These are phyloP conservation scores for Poeciliopsis occidentalis DNA, from an alignment of 2,113 vertebrate genomes.

Conservation along the genomic window DNA sequence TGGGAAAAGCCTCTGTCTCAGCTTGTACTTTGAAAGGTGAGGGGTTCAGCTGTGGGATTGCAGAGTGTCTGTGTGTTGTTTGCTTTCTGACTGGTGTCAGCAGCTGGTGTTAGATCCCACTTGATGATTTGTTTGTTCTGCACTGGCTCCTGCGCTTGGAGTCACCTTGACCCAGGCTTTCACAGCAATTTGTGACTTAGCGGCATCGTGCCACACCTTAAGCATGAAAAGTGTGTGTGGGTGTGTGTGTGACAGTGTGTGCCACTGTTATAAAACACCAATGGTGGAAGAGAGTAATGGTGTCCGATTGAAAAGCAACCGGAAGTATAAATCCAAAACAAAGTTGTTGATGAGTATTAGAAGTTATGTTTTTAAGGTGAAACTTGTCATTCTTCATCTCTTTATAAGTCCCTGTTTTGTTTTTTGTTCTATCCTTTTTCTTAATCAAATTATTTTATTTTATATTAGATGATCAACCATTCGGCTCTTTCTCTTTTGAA, in stretches of 20 bases:
- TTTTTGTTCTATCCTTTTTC: not conserved
- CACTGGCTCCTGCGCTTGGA: constrained; percentile 24
- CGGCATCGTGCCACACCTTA: constrained; percentile 56
- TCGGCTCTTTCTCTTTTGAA: not conserved
- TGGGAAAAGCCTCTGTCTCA: constrained; percentile 3
- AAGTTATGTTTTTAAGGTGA: constrained; percentile 11
- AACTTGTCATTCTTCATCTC: constrained; percentile 15
- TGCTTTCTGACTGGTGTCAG: constrained; percentile 32
- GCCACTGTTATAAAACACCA: not conserved
- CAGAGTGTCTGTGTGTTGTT: constrained; percentile 28
- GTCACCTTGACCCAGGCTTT: constrained; percentile 65
- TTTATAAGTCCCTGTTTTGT: not conserved
- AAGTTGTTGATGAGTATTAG: constrained; percentile 11
- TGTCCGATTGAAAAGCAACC: constrained; percentile 24
- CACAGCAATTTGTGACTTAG: constrained; percentile 28
- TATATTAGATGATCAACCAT: not conserved
- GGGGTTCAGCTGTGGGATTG: constrained; percentile 45
- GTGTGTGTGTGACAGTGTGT: not conserved
- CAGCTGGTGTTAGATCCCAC: constrained; percentile 26
- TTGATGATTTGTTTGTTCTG: constrained; percentile 27
- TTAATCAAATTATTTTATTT: not conserved
- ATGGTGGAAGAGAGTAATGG: not conserved
- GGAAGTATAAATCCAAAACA: constrained; percentile 6
- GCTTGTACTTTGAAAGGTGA: constrained; percentile 49
- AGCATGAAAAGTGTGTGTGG: not conserved